Evolutionary conservation across 2,797 vertebrate genomes (phyloP), one percentile per base, ranked within the genome.

Genomic region (Simalia tracyae): DNA sequence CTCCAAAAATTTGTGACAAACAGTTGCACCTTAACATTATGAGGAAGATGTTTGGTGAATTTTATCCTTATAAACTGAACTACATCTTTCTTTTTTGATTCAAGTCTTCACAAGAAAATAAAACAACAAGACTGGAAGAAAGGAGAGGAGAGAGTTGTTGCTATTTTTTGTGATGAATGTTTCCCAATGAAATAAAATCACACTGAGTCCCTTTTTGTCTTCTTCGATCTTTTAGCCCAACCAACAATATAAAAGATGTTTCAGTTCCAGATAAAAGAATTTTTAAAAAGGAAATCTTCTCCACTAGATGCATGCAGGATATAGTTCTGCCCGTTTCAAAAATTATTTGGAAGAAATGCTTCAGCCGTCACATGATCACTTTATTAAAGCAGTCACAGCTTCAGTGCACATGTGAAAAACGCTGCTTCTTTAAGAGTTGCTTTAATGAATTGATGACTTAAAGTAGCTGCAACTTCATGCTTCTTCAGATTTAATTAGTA

Each of bases 1-100:
- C 95, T 96, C 95, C 94, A 96, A 31, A 61, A 8, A 92, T 96
- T 92, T 85, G 42, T 94, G 87, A 97, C 94, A 95, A 96, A 96
- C 90, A 94, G 61, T 72, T 95, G 10, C 87, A 89, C 42, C 8
- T 76, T 81, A 81, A 81, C 96, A 93, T 91, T 89, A 94, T 93
- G 90, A 86, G 87, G 91, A 96, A 95, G 72, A 63, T 91, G 92
- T 22, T 88, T 12, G 93, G 42, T 94, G 92, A 96, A 96, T 95
- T 61, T 92, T 94, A 68, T 88, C 68, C 66, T 94, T 95, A 93
- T 94, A 95, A 97, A 95, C 93, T 95, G 9, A 11, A 94, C 92
- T 76, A 17, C 26, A 86, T 63, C 87, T 96, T 93, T 92, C 94
- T 93, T 94, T 89, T 96, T 84, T 93, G 85, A 96, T 97, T 95